Base-by-base conservation (phyloP, 2,113 vertebrate species). In the Aldabrachelys gigantea region DNA sequence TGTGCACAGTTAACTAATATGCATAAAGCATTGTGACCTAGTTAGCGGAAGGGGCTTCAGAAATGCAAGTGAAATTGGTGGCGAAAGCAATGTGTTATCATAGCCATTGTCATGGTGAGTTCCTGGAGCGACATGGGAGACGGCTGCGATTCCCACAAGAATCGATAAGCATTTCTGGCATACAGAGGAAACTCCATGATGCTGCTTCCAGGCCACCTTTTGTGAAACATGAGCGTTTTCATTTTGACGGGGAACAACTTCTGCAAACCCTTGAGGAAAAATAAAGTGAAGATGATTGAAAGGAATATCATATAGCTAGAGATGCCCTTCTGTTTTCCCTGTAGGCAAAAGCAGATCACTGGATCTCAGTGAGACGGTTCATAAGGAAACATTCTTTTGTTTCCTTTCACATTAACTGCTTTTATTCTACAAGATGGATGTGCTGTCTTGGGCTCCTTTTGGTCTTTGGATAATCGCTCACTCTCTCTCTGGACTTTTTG, bases 121-220 rank as follows among this genome's bases (percentile, higher is more conserved):
- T 10, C 17, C 17, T 3, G 9, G 24, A 89, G 10, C 3, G 19
- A 59, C 19, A 2, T 22, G 4, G 49, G 35, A 38, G 10, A 38
- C 2, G 4, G 47, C 4, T 7, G 5, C 0, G 1, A 14, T 44
- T 75, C 3, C 3, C 1, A 7, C 0, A 0, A 0, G 19, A 87
- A 5, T 5, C 31, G 27, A 29, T 0, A 19, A 25, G 3, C 83
- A 1, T 31, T 22, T 85, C 14, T 8, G 14, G n/a, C 5, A 12
- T 1, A 6, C 80, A 8, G 69, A 75, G 52, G 2, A 22, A 19
- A n/a, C 21, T 8, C 5, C 41, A 47, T 21, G 50, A 41, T 9
- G 10, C 47, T 5, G 22, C 25, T 72, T 27, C 47, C 49, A 41
- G 35, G 10, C 29, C 88, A 41, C 22, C 8, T 49, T 50, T 29